Conservation (phyloP, 1,140 invertebrate genomes). For the Galleria mellonella region DNA sequence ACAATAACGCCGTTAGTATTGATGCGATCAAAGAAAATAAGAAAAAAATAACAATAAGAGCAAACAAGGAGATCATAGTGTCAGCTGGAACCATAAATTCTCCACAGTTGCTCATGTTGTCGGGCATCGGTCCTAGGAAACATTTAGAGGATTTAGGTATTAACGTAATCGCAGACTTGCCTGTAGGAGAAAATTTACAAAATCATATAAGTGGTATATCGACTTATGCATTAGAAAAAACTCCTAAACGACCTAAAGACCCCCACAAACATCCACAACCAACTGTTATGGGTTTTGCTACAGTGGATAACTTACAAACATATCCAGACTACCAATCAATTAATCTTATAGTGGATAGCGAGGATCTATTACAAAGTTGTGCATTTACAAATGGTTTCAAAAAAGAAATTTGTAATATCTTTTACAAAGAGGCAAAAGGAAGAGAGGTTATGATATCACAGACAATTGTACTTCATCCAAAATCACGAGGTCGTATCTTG, state of each 20-base stretch:
- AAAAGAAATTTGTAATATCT: conserved; percentile 14
- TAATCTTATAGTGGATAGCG: conserved; percentile 2
- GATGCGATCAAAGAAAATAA: conserved; percentile 56
- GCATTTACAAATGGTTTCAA: conserved; percentile 8
- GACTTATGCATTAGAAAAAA: conserved; percentile 69
- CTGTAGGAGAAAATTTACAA: conserved; percentile 82
- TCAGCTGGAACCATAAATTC: conserved; percentile 77
- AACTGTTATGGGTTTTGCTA: conserved; percentile 82
- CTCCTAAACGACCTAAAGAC: conserved; percentile 51
- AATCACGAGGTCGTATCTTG: conserved; percentile 22
- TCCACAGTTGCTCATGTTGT: conserved; percentile 79
- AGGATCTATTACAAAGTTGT: conserved; percentile 5
- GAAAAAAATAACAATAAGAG: conserved; percentile 68
- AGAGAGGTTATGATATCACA: conserved; percentile 11
- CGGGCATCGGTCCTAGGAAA: conserved; percentile 79
- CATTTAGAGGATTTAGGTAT: conserved; percentile 76
- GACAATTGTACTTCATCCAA: conserved; percentile 14
- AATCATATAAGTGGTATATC: conserved; percentile 81
- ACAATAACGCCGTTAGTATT: conserved; percentile 69
- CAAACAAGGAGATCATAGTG: conserved; percentile 77
- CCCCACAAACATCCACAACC: conserved; percentile 81
- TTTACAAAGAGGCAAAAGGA: conserved; percentile 12
- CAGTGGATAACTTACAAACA: conserved; percentile 59
- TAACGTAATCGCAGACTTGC: conserved; percentile 76
- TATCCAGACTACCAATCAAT: conserved; percentile 21